These are phyloP conservation scores for Nasonia oneida DNA, from an alignment of 2,888 invertebrate species.

Conservation along the genomic window DNA sequence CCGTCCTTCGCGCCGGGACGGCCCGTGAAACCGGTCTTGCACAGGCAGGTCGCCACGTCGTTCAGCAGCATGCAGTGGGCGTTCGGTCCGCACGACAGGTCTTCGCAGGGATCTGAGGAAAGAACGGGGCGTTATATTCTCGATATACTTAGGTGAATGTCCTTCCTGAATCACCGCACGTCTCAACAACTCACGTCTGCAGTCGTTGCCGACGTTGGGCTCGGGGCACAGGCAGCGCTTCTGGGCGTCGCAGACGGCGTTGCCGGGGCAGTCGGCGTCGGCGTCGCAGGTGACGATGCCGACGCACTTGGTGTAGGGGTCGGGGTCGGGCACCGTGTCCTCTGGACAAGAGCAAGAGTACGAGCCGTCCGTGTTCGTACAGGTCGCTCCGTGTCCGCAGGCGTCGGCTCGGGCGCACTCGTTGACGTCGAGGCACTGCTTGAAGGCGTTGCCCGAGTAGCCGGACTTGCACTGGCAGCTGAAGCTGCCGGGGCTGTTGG, in stretches of 20 bases:
- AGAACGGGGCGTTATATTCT: not conserved
- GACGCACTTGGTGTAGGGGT: conserved; percentile 89
- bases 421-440: conserved; percentile 90
- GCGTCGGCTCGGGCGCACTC: conserved; percentile 87
- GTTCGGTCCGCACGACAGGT: conserved; percentile 90
- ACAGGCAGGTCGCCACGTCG: conserved; percentile 91
- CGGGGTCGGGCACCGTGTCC: conserved; percentile 90
- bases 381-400: conserved; percentile 91
- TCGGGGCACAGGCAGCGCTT: conserved; percentile 93
- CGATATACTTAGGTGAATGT: too few relatives aligned
- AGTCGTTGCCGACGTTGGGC: conserved; percentile 94
- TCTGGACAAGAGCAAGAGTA: conserved; percentile 91
- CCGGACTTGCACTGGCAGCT: conserved; percentile 91
- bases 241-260: conserved; percentile 90
- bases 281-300: conserved; percentile 89
- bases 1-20: conserved; percentile 83
- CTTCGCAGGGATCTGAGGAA: conserved; percentile 92
- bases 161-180: too few relatives aligned
- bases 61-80: conserved; percentile 93
- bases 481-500: conserved; percentile 90
- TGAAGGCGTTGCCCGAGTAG: conserved; percentile 91
- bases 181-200: conserved; percentile 86
- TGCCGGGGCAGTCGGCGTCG: conserved; percentile 92
- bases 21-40: conserved; percentile 90
- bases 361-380: conserved; percentile 88